Base-by-base conservation (phyloP, 2,888 invertebrate species). In the Sphecodes monilicornis region DNA sequence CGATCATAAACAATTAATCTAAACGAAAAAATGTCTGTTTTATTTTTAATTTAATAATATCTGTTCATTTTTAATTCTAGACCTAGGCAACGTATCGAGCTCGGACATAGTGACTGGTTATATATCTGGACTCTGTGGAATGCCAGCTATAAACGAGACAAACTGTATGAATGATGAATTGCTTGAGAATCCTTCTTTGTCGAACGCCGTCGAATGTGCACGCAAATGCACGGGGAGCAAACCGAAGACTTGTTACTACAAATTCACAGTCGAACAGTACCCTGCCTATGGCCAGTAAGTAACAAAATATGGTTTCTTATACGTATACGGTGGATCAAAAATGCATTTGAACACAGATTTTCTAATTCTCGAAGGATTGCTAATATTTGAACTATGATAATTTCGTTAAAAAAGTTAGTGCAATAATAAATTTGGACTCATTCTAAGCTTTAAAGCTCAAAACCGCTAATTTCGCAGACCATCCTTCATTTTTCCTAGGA, bases 141-240 rank as follows among this genome's bases (percentile, higher is more conserved):
- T 77, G 76, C 0, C 69, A 18, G 2, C 54, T 8, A n/a, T 77
- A 29, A 29, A 77, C 29, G 1, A 11, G n/a, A 41, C 22, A 1
- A n/a, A 29, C 57, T 76, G 86, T 85, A 11, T 36, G 16, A 74
- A 60, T 3, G 6, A 64, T 1, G 74, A 66, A n/a, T 39, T 84
- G 13, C 22, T 4, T 13, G 1, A 3, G 10, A 26, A 84, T 66
- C 1, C 36, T 1, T 11, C 10, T 4, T 60, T 87, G 29, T 78
- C 82, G 1, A 86, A 70, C 36, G 39, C 87, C 16, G 64, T 69
- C 2, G 80, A 87, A 6, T 87, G 87, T 41, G 87, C 87, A 11
- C 91, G 95, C 3, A 78, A 87, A n/a, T 95, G 95, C 1, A 78
- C 78, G 0, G 89, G 88, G 0, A 90, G 80, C 13, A 85, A 87